phyloP scores from a whole-genome alignment of 2,797 vertebrate genomes.

The Channallabes apus region DNA sequence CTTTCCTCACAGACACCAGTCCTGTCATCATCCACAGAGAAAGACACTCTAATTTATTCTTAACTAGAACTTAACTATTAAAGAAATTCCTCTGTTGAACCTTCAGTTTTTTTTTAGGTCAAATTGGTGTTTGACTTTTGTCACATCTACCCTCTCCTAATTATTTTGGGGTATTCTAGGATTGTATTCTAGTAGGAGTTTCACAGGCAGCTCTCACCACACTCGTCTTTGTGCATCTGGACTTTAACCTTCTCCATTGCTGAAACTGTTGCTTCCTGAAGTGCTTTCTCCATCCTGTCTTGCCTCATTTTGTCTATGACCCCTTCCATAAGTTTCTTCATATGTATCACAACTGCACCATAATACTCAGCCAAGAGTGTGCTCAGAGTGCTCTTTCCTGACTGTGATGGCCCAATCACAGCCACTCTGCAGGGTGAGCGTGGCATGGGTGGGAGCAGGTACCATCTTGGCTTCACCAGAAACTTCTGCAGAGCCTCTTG shows the following conservation, averaged over 20 bases:
- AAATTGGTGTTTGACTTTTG: not conserved
- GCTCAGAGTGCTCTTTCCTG: slow-evolving; percentile 86
- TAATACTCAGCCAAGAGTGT: slow-evolving; percentile 79
- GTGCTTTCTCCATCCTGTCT: slow-evolving; percentile 65
- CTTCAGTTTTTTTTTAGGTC: not conserved
- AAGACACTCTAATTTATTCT: not conserved
- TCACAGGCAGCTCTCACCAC: slow-evolving; percentile 45
- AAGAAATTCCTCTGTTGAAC: not conserved
- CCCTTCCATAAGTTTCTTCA: slow-evolving; percentile 68
- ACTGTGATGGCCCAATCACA: slow-evolving; percentile 78
- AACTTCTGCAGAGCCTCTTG: slow-evolving; percentile 80
- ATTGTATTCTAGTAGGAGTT: not conserved
- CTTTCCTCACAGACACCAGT: not conserved
- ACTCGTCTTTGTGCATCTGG: slow-evolving; percentile 60
- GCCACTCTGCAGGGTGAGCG: slow-evolving; percentile 82
- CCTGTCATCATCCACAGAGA: not conserved
- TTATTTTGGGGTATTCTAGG: not conserved
- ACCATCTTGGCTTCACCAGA: slow-evolving; percentile 80
- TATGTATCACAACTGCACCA: slow-evolving; percentile 79
- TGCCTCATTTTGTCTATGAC: slow-evolving; percentile 63
- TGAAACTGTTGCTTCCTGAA: slow-evolving; percentile 64
- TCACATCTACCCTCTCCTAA: not conserved
- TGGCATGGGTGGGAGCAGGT: slow-evolving; percentile 89
- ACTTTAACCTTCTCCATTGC: slow-evolving; percentile 74
- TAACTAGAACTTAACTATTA: not conserved